Conservation (phyloP, 2,888 invertebrate genomes). For the Sialis fuliginosa region DNA sequence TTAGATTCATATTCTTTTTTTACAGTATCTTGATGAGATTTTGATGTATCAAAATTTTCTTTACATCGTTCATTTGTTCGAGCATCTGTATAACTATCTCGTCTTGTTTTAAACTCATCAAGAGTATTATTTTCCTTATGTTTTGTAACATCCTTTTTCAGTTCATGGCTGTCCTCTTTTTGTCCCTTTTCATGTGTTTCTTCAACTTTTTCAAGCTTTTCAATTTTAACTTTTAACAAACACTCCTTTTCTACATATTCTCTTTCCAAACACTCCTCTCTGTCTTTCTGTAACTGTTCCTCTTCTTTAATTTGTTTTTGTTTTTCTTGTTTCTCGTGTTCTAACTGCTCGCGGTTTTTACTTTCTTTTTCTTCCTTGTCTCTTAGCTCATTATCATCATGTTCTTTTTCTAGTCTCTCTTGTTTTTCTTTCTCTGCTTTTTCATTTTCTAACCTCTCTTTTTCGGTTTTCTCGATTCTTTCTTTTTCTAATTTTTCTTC, state of each 20-base stretch:
- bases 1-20: constrained; percentile 8
- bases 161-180: constrained; percentile 15
- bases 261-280: constrained; percentile 24
- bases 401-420: constrained; percentile 18
- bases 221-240: constrained; percentile 23
- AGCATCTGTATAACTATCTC: constrained; percentile 11
- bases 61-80: constrained; percentile 9
- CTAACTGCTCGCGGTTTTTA: constrained; percentile 23
- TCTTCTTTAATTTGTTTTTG: constrained; percentile 17
- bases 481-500: constrained; percentile 20
- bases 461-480: constrained; percentile 20
- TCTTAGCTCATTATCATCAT: constrained; percentile 21
- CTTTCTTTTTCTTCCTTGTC: constrained; percentile 15
- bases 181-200: constrained; percentile 23
- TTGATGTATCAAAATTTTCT: constrained; percentile 3
- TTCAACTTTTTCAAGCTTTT: constrained; percentile 17
- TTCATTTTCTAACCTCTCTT: constrained; percentile 22
- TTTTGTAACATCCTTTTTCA: constrained; percentile 17
- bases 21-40: constrained; percentile 10
- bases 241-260: constrained; percentile 26
- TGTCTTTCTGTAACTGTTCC: constrained; percentile 23
- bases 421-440: constrained; percentile 20
- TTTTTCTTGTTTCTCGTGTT: constrained; percentile 19
- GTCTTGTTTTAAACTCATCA: constrained; percentile 6
- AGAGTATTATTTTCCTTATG: too few species aligned